Base-by-base conservation (phyloP, 2,113 vertebrate genomes). In the Callospermophilus lateralis region DNA sequence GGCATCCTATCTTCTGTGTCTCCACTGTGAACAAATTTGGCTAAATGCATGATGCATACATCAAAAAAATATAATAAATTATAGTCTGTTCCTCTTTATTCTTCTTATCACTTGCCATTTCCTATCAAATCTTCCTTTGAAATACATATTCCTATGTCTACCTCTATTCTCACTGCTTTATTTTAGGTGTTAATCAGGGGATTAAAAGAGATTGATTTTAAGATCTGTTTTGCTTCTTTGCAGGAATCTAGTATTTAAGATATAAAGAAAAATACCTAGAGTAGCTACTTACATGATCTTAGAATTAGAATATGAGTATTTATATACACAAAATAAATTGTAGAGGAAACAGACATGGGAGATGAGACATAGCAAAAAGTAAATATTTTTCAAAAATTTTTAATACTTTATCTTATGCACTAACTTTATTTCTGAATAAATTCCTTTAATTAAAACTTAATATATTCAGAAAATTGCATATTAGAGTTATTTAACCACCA, bases 131-230 rank as follows among this genome's bases (percentile, higher is more conserved):
- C 55, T 93, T 6, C 39, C 37, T 78, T 61, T 87, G 55, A 93
- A 87, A 73, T 42, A 32, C 79, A 4, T 65, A 37, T 65, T 37
- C 5, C 51, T 4, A 0, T n/a, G 8, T 78, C 37, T 78, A 42
- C 45, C 28, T 96, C 34, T 74, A 7, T 39, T 89, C 48, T 95
- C 37, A 37, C 8, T 28, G 19, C 20, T 39, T 11, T 78, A 53
- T 74, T 92, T 78, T 34, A 87, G 42, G 12, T 92, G 45, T 81
- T 92, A 92, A 92, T 87, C 39, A 93, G n/a, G 55, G 37, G 37
- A 87, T 84, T 93, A 68, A 51, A 92, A 72, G 55, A 85, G 81
- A 86, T 84, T n/a, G 79, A 70, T 86, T 95, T 63, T 77, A 85
- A 91, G 72, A 68, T 65, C 58, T 76, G 48, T 77, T 76, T 45